Evolutionary conservation across 2,797 vertebrate genomes (phyloP).

Genomic region (Perodicticus potto): DNA sequence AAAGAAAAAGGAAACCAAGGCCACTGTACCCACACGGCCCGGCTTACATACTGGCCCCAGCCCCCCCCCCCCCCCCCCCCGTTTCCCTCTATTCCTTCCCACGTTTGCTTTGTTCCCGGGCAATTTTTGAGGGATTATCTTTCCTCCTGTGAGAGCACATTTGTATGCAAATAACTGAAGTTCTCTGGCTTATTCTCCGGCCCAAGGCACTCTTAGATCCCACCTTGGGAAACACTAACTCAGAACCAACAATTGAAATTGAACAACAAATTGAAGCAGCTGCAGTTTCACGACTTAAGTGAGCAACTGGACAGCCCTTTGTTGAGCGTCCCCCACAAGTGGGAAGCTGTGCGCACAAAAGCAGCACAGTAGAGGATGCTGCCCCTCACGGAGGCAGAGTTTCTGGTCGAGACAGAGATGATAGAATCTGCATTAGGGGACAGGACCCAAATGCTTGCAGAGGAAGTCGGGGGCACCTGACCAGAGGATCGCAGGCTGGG

Average conservation of each 20-base stretch:
- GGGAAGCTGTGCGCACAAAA: not conserved
- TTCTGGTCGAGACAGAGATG: not conserved
- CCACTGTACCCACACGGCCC: not conserved
- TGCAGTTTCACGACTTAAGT: not conserved
- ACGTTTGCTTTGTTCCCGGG: no score
- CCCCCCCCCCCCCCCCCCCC: no score
- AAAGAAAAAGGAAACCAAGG: not conserved
- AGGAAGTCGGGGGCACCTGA: no score
- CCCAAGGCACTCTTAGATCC: not conserved
- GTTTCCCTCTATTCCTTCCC: no score
- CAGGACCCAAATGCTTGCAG: not conserved
- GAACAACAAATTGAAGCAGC: not conserved
- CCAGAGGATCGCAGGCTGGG: no score
- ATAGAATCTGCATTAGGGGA: not conserved
- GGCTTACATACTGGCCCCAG: not conserved
- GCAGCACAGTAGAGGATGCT: not conserved
- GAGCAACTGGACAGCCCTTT: not conserved
- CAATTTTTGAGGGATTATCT: rapidly evolving
- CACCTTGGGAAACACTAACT: not conserved
- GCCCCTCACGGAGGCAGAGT: not conserved
- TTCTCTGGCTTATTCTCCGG: not conserved
- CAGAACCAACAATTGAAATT: not conserved
- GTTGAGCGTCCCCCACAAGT: rapidly evolving
- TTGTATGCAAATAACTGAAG: not conserved
- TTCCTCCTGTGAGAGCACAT: not conserved